Conservation (phyloP, 2,797 vertebrate genomes). For the Sciurus vulgaris region DNA sequence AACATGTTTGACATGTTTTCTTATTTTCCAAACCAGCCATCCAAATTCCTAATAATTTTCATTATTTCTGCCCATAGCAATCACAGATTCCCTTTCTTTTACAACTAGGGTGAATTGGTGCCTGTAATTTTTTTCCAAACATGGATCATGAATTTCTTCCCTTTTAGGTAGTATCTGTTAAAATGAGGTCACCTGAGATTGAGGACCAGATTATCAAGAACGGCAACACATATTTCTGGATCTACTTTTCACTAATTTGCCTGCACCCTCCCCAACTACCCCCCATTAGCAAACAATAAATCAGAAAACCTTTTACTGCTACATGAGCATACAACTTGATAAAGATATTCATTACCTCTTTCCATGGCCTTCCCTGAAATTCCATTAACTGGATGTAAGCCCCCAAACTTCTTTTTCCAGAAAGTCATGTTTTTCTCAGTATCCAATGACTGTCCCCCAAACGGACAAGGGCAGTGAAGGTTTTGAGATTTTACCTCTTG, state of each 20-base stretch:
- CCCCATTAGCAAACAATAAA: neutral
- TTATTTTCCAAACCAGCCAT: neutral
- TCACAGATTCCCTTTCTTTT: neutral
- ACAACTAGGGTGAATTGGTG: rapidly evolving
- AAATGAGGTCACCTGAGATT: neutral
- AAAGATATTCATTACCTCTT: neutral
- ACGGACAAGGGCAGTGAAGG: neutral
- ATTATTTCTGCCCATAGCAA: neutral
- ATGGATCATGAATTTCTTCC: neutral
- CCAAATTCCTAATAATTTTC: neutral
- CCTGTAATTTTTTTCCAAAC: neutral
- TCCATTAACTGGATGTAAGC: neutral
- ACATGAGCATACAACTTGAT: neutral
- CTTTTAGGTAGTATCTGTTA: neutral
- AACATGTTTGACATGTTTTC: neutral
- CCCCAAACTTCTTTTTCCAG: neutral
- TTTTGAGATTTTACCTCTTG: neutral
- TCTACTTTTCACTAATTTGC: neutral
- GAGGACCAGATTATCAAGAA: neutral
- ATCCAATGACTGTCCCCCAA: neutral
- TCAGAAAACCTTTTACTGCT: neutral
- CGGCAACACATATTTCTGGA: neutral
- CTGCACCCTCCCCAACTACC: neutral
- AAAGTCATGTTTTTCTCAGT: neutral
- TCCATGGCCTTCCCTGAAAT: neutral